A percentile compares a stretch with the other conserved stretches of the same genome.
phyloP scores from a whole-genome alignment of 1,140 invertebrate genomes.

The Kradibia gibbosae region DNA sequence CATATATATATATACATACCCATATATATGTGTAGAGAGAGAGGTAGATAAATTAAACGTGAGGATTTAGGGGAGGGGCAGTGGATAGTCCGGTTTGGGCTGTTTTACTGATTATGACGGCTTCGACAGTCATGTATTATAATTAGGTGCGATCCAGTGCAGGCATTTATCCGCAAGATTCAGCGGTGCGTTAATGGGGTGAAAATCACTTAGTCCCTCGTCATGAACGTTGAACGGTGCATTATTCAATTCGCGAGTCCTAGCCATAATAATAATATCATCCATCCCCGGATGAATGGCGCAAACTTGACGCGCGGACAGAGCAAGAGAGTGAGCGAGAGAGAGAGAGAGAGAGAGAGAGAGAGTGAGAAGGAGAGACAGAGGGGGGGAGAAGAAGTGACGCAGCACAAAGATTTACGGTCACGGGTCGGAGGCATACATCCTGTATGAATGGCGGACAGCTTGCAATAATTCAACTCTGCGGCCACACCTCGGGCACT shows the following conservation, averaged over 20 bases:
- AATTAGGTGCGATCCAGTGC: slow-evolving; percentile 5
- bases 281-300: slow-evolving; percentile 49
- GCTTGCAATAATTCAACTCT: slow-evolving; percentile 71
- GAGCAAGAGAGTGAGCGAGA: not conserved
- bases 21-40: no score
- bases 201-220: slow-evolving; percentile 66
- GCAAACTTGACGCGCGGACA: slow-evolving; percentile 54
- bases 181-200: slow-evolving; percentile 59
- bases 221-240: slow-evolving; percentile 60
- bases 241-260: slow-evolving; percentile 64
- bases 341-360: slow-evolving; percentile 3
- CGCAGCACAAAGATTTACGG: slow-evolving; percentile 68
- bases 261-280: slow-evolving; percentile 65
- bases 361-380: not conserved
- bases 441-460: slow-evolving; percentile 70
- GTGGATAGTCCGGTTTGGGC: no score
- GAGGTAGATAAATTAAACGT: no score
- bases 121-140: not conserved
- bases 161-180: slow-evolving; percentile 24
- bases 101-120: no score
- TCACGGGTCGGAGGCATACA: slow-evolving; percentile 64
- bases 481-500: slow-evolving; percentile 71
- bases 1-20: no score
- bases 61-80: no score
- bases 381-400: slow-evolving; percentile 53